Evolutionary conservation across 1,140 invertebrate species (phyloP), one percentile per base, ranked within the genome.

Genomic region (Meloidogyne exigua): DNA sequence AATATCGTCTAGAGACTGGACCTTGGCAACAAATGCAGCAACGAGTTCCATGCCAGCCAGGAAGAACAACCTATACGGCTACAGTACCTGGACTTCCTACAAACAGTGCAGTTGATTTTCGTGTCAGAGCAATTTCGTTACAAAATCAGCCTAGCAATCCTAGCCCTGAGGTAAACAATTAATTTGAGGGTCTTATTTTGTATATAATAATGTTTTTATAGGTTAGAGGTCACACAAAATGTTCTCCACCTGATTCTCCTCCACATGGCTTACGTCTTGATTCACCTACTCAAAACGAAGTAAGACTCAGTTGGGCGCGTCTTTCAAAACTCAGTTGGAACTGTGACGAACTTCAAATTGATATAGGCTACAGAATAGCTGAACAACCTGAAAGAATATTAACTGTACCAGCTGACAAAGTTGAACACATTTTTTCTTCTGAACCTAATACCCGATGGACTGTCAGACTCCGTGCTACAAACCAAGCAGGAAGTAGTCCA

Each of bases 401-500:
- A 23, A 81, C 79, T 11, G 85, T 87, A 32, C 77, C 86, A 18
- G 85, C 83, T 64, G 86, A 87, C 63, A 72, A 79, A 57, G 84
- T 84, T 25, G 85, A 87, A 15, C 86, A 87, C 68, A 77, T 79
- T 25, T 87, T 87, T 82, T 83, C 86, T n/a, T 78, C 85, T n/a
- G 83, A 87, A 62, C 86, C 85, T 21, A 88, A 88, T 67, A 87
- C 79, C 15, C 49, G 83, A 23, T 87, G 85, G 85, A 75, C 77
- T 18, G 80, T 88, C 21, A 79, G 84, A 36, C 57, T 87, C 4
- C 73, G 86, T 21, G 80, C 86, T 23, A 84, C 70, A 28, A 87
- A 87, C 68, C 86, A 88, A 76, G 82, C 84, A 42, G 81, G 81
- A 36, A 42, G 26, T 28, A 81, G 80, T 42, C 85, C 80, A 7